Percentiles rank a stretch among this genome's conserved stretches.
Evolutionary conservation across 2,888 invertebrate species (phyloP).

Genomic region (Limnephilus marmoratus): DNA sequence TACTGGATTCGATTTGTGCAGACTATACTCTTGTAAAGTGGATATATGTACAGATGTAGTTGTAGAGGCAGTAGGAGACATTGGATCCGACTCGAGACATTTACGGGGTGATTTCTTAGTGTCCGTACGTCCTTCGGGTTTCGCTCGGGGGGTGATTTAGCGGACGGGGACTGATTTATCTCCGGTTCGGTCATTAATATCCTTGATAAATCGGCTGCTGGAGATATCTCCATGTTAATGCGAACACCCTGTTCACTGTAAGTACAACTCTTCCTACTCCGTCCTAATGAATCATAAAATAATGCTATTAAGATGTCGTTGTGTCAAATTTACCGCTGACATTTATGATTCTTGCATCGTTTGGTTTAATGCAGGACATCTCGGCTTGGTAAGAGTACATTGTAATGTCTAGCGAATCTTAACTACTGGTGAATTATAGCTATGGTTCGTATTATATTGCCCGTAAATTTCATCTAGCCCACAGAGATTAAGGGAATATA

Average conservation of each 20-base stretch:
- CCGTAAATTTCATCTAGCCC: background rate
- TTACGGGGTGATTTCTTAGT: constrained; percentile 36
- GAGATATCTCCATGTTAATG: constrained; percentile 49
- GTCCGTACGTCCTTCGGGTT: constrained; percentile 45
- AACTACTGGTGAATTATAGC: background rate
- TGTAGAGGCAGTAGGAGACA: background rate
- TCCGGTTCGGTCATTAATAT: constrained; percentile 59
- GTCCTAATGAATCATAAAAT: constrained; percentile 37
- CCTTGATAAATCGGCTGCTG: constrained; percentile 52
- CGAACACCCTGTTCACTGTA: constrained; percentile 12
- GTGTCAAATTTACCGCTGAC: constrained; percentile 3
- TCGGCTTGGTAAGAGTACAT: background rate
- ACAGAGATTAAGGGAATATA: background rate
- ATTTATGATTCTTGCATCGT: constrained; percentile 38
- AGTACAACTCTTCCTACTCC: background rate
- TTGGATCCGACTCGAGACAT: constrained; percentile 29
- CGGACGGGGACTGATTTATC: constrained; percentile 56
- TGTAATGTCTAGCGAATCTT: background rate
- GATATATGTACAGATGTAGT: background rate
- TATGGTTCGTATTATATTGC: background rate
- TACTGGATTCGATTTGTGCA: background rate
- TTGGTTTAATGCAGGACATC: background rate
- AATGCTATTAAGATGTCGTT: constrained; percentile 37
- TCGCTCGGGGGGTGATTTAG: constrained; percentile 52
- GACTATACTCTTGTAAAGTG: background rate